A percentile compares a stretch with the other conserved stretches of the same genome.
Evolutionary conservation across 2,797 vertebrate genomes (phyloP).

Genomic region (Lutjanus campechanus): DNA sequence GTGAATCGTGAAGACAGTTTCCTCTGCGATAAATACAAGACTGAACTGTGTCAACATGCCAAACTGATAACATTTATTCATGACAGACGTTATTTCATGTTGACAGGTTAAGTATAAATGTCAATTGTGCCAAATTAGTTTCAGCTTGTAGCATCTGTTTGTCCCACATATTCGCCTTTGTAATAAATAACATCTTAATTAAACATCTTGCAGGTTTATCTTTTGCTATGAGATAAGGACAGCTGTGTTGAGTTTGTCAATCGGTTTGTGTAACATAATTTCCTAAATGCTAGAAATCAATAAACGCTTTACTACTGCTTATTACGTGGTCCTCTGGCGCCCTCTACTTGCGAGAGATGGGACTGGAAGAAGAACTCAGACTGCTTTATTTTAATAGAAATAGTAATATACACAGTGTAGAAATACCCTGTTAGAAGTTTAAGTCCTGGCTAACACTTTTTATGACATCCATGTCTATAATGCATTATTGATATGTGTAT

Average conservation of each 20-base stretch:
- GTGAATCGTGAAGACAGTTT: not conserved
- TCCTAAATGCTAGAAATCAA: conserved; percentile 41
- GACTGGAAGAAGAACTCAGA: not conserved
- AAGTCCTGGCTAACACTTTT: no score
- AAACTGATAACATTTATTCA: accelerated
- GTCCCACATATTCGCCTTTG: no score
- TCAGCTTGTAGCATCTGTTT: not conserved
- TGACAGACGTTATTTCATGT: not conserved
- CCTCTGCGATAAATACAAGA: not conserved
- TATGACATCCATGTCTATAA: no score
- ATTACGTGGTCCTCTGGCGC: conserved; percentile 11
- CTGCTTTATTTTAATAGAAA: not conserved
- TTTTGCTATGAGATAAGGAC: accelerated
- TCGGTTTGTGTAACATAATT: conserved; percentile 13
- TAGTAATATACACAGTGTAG: not conserved
- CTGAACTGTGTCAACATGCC: accelerated
- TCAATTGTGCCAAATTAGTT: not conserved
- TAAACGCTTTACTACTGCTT: not conserved
- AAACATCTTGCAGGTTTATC: accelerated
- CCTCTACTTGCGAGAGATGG: conserved; percentile 1
- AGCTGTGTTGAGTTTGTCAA: not conserved
- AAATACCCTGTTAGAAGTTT: not conserved
- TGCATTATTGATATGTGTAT: no score
- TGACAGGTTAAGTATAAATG: not conserved
- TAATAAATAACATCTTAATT: not conserved